These are phyloP conservation scores for Conger conger DNA, from an alignment of 2,113 vertebrate genomes.

Conservation along the genomic window DNA sequence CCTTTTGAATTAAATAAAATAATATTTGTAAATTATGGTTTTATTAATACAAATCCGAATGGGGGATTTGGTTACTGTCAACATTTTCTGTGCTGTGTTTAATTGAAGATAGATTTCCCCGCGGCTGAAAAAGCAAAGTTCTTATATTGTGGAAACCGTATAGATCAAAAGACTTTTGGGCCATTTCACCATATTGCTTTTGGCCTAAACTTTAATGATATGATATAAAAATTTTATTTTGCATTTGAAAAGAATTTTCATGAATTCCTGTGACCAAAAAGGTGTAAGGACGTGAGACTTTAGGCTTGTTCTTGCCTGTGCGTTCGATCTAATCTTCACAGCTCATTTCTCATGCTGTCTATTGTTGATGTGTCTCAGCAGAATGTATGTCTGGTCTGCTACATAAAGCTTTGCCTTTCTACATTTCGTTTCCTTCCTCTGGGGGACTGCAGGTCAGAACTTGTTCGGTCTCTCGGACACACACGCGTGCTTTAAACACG, in stretches of 20 bases:
- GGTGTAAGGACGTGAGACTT: not conserved
- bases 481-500: not conserved
- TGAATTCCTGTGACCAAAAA: not conserved
- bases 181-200: not conserved
- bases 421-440: not conserved
- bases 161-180: not conserved
- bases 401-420: not conserved
- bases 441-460: not conserved
- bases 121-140: no score
- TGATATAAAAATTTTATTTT: not conserved
- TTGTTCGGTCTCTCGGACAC: not conserved
- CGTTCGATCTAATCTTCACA: not conserved
- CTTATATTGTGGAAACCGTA: no score
- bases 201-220: not conserved
- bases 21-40: no score
- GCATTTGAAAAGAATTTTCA: not conserved
- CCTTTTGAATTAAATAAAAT: no score
- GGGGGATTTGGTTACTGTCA: no score
- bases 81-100: no score
- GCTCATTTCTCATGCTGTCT: not conserved
- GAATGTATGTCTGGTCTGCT: not conserved
- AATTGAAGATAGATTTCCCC: no score
- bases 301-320: not conserved
- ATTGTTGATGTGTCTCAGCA: not conserved
- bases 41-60: no score